phyloP scores from a whole-genome alignment of 2,888 invertebrate genomes.

The Drosophila formosana region DNA sequence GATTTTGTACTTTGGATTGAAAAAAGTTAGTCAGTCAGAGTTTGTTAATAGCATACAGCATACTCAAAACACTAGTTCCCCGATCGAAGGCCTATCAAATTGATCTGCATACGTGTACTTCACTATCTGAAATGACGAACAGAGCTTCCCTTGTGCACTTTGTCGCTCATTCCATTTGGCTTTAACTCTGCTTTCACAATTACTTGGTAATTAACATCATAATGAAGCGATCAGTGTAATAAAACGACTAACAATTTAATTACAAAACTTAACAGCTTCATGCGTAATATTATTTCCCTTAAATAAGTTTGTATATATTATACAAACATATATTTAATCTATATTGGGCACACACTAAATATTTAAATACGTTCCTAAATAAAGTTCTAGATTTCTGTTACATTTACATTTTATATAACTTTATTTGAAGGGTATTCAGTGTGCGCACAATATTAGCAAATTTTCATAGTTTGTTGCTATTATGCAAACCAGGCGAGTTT shows the following conservation, averaged over 20 bases:
- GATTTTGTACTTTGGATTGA: conserved; percentile 30
- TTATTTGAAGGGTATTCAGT: conserved; percentile 4
- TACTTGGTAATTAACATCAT: background rate
- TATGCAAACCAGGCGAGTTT: conserved; percentile 17
- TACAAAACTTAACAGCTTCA: no score
- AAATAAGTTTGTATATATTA: no score
- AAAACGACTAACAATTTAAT: background rate
- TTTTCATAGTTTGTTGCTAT: conserved; percentile 4
- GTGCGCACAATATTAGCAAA: background rate
- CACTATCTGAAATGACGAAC: background rate
- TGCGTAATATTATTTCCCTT: background rate
- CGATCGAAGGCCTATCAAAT: conserved; percentile 3
- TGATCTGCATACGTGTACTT: background rate
- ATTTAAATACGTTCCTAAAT: no score
- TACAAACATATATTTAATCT: no score
- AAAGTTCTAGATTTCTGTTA: background rate
- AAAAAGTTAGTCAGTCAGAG: conserved; percentile 8
- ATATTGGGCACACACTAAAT: no score
- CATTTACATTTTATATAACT: no score
- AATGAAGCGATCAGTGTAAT: background rate
- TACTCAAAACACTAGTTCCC: background rate
- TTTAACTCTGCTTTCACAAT: background rate
- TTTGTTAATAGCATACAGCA: background rate
- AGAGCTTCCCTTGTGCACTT: background rate
- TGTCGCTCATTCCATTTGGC: background rate